phyloP scores from a whole-genome alignment of 2,113 vertebrate genomes.

The Psittacula cyanocephala region DNA sequence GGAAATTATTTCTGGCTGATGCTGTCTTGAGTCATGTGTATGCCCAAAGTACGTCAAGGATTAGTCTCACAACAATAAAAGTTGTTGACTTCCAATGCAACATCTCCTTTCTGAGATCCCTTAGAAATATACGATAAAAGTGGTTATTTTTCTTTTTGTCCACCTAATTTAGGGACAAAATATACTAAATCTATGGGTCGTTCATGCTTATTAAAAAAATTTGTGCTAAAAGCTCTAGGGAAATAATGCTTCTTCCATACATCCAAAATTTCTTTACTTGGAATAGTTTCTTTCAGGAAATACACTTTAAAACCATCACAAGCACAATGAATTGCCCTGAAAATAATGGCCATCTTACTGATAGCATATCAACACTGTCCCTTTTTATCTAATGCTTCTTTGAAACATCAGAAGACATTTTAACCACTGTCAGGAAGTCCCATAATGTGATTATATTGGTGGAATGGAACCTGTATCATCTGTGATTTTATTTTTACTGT shows the following conservation, averaged over 20 bases:
- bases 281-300: neutral
- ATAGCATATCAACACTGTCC: neutral
- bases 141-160: neutral
- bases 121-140: neutral
- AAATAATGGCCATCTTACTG: neutral
- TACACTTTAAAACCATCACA: neutral
- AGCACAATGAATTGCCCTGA: neutral
- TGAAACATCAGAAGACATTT: neutral
- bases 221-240: neutral
- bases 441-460: neutral
- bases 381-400: neutral
- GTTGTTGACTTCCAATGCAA: neutral
- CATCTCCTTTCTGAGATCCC: neutral
- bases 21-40: neutral
- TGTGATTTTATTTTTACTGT: neutral
- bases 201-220: neutral
- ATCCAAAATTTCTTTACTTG: neutral
- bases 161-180: neutral
- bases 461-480: neutral
- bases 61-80: neutral
- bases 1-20: neutral
- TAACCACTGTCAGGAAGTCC: neutral
- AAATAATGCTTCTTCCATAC: neutral
- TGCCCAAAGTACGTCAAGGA: neutral
- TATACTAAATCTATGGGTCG: neutral